Base-by-base conservation (phyloP, 2,113 vertebrate species). In the Arvicanthis niloticus region DNA sequence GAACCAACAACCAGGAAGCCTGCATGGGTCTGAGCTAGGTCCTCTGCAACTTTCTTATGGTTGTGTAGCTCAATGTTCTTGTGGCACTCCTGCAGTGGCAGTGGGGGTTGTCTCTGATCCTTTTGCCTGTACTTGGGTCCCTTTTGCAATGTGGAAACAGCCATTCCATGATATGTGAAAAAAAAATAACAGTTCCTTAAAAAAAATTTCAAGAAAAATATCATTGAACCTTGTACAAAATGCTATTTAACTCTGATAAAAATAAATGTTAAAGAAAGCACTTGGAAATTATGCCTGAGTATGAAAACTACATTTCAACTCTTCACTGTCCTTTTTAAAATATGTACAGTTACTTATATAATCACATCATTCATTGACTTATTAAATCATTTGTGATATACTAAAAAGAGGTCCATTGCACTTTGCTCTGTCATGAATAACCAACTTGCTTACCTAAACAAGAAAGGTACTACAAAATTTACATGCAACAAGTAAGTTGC, bases 171-270 rank as follows among this genome's bases (percentile, higher is more conserved):
- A 96, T 97, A 97, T 97, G 93, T 96, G 94, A 98, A 98, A 98
- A 98, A n/a, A n/a, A 98, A 96, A 97, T 95, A 97, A 96, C 95
- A 95, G 72, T 98, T 97, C 98, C 62, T 98, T 98, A 97, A 98
- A 98, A 97, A 98, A 70, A 97, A 98, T 95, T 97, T 96, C 94
- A 96, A 96, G 91, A 95, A 96, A 97, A 97, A 98, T 98, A 97
- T 96, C 90, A 98, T 86, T 94, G 91, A 76, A 96, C 96, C 4
- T 76, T 97, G 95, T 98, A 98, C 97, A 98, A 98, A 99, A 98
- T 97, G 80, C 9, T 96, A 98, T 98, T 93, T 98, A 98, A 98
- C 98, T 98, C 98, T 98, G 98, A 98, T 98, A 98, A 98, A 98
- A 70, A 45, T 45, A 45, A 11, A 86, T 45, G 24, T 21, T 48